These are phyloP conservation scores for Rhorus exstirpatorius DNA, from an alignment of 2,888 invertebrate genomes.

Conservation along the genomic window DNA sequence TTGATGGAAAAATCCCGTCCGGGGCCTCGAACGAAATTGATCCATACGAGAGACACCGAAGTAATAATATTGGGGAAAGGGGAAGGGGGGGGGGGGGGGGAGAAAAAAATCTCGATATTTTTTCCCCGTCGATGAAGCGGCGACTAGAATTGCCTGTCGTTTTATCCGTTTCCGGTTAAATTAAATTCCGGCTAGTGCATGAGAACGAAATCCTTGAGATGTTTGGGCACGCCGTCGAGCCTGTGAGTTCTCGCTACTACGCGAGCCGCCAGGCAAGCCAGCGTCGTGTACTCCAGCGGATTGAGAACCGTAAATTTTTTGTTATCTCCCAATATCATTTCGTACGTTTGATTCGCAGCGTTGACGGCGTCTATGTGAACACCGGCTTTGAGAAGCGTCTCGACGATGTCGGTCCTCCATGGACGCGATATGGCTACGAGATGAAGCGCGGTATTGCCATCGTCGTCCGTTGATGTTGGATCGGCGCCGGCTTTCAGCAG, in stretches of 20 bases:
- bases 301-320: constrained; percentile 90
- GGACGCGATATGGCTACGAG: constrained; percentile 92
- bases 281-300: constrained; percentile 92
- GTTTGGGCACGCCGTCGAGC: constrained; percentile 77
- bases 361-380: constrained; percentile 95
- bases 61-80: background rate
- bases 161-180: background rate
- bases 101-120: constrained; percentile 20
- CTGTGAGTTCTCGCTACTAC: constrained; percentile 88
- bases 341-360: constrained; percentile 92
- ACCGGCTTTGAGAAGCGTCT: constrained; percentile 92
- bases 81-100: background rate
- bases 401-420: constrained; percentile 87
- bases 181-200: constrained; percentile 76
- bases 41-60: background rate
- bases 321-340: constrained; percentile 89
- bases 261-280: constrained; percentile 95
- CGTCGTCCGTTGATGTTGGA: constrained; percentile 92
- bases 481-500: constrained; percentile 94
- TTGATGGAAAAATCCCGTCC: no score
- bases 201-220: constrained; percentile 79
- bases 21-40: no score
- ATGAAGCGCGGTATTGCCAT: constrained; percentile 96
- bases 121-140: constrained; percentile 58
- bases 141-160: constrained; percentile 68